Conservation (phyloP, 2,113 vertebrate genomes). For the Castor canadensis region DNA sequence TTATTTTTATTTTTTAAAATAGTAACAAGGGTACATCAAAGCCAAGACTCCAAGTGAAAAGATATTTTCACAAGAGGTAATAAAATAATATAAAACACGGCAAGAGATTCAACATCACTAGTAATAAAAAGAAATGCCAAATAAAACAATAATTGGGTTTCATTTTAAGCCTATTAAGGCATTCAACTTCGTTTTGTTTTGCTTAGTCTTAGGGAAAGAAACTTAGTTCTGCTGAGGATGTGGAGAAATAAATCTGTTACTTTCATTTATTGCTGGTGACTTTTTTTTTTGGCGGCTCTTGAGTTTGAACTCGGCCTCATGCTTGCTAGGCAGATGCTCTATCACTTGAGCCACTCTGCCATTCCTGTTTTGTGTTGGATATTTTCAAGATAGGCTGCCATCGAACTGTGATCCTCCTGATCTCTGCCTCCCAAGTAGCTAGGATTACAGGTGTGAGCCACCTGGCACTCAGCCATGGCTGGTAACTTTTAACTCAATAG, state of each 20-base stretch:
- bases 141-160: neutral
- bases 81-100: conserved; percentile 18
- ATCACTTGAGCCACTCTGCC: no score
- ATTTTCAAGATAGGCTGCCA: no score
- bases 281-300: no score
- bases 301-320: no score
- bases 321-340: no score
- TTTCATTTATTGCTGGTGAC: neutral
- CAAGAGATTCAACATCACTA: conserved; percentile 16
- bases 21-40: neutral
- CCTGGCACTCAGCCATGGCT: no score
- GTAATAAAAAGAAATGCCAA: conserved; percentile 52
- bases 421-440: no score
- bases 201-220: neutral
- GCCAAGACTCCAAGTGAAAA: conserved; percentile 37
- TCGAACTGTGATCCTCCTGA: no score
- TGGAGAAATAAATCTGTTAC: neutral
- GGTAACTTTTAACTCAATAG: conserved; percentile 26
- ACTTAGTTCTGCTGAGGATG: neutral
- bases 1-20: neutral
- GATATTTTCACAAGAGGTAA: conserved; percentile 46
- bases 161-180: conserved; percentile 22
- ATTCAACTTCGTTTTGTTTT: conserved; percentile 19
- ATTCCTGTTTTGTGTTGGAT: no score
- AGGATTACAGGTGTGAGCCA: no score